A percentile compares a stretch with the other conserved stretches of the same genome.
phyloP scores from a whole-genome alignment of 2,113 vertebrate species.

The Pampusana beccarii region DNA sequence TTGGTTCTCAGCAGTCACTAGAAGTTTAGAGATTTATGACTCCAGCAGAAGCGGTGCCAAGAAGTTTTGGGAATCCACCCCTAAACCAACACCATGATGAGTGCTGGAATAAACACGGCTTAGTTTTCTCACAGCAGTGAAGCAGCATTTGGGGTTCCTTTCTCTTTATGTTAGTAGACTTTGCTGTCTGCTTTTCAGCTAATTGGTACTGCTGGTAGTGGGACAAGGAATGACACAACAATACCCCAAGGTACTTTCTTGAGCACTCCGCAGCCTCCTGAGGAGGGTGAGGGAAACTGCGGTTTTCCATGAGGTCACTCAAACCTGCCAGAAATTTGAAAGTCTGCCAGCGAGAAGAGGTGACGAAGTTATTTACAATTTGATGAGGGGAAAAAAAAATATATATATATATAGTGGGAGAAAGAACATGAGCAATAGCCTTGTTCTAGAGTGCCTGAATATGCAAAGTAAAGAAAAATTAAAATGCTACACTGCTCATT shows the following conservation, averaged over 20 bases:
- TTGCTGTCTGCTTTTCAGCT: not conserved
- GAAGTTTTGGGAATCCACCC: not conserved
- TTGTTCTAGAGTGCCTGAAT: constrained; percentile 17
- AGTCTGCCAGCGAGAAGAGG: not conserved
- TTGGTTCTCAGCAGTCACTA: not conserved
- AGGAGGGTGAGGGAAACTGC: not conserved
- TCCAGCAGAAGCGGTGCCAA: rapidly evolving
- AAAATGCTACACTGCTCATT: not conserved
- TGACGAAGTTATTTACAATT: not conserved
- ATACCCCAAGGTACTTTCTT: not conserved
- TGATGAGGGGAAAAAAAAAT: not conserved
- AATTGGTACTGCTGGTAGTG: not conserved
- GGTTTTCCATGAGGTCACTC: not conserved
- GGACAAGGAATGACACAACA: not conserved
- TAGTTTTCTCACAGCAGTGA: not conserved
- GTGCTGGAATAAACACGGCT: not conserved
- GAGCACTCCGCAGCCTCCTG: not conserved
- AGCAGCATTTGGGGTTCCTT: not conserved
- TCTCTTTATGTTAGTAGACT: not conserved
- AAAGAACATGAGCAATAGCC: not conserved
- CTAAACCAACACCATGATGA: not conserved
- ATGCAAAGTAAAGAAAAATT: constrained; percentile 43
- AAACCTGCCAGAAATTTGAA: not conserved
- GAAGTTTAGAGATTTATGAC: not conserved
- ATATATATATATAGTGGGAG: not conserved